Base-by-base conservation (phyloP, 2,113 vertebrate genomes). In the Condylura cristata region DNA sequence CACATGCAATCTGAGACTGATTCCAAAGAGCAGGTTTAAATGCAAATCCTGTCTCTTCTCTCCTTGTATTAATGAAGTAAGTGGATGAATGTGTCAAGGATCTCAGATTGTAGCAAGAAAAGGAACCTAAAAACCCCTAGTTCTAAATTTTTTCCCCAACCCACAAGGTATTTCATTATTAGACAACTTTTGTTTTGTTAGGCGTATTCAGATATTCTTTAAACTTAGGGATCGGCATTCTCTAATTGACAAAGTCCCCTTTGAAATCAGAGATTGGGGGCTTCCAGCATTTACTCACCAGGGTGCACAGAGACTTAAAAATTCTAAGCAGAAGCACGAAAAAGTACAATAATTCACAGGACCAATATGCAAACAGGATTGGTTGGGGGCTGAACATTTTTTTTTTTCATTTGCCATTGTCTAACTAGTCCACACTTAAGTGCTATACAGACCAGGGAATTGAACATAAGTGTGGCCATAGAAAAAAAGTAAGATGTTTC, bases 1-100 rank as follows among this genome's bases (percentile, higher is more conserved):
- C 14, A 53, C 18, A 53, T 51, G 5, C 48, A 56, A 22, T 56
- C 20, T 56, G 53, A 56, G 20, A 22, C 22, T 32, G 10, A 56
- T 53, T 12, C 12, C 28, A 13, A 12, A 30, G 66, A 0, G 1
- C 0, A 53, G 18, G 7, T 13, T 68, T 89, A 32, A 66, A 61
- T 30, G 2, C 17, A 17, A 61, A 8, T 61, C 17, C 17, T 11
- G 10, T 61, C 5, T 56, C 53, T 56, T 56, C 18, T 56, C 53
- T 6, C 12, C 17, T 8, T n/a, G 1, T 8, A 3, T 58, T 56
- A 66, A 22, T 6, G n/a, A 58, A 51, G 8, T 39, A 46, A 37
- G 9, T 1, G 76, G 2, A 37, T 34, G 24, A 58, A 76, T 63
- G 6, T 14, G 16, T 0, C 12, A 30, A 41, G 1, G 2, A 0